These are phyloP conservation scores for Callosobruchus maculatus DNA, from an alignment of 2,888 invertebrate genomes.

Conservation along the genomic window DNA sequence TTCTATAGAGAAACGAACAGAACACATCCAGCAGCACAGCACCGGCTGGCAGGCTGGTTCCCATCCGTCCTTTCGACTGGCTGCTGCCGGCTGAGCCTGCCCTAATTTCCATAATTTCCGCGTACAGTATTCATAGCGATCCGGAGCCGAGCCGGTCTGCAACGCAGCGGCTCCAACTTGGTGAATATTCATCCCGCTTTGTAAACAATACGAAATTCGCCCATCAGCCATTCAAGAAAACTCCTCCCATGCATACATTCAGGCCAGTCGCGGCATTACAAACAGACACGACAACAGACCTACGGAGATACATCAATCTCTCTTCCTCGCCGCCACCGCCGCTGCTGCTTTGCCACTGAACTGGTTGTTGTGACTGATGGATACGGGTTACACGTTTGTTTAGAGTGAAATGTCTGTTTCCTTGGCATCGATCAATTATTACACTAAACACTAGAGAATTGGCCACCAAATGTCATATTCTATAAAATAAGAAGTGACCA, in stretches of 20 bases:
- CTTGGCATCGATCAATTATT: too few species aligned
- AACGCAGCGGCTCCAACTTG: neutral
- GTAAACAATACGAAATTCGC: neutral
- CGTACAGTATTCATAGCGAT: neutral
- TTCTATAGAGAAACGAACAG: neutral
- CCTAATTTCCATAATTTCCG: neutral
- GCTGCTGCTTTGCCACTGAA: neutral
- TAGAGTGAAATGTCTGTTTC: neutral
- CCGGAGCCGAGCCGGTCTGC: neutral
- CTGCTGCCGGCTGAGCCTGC: neutral
- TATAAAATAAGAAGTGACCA: too few species aligned
- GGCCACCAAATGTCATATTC: too few species aligned
- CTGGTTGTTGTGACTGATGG: neutral
- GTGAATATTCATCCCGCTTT: neutral
- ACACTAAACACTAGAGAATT: too few species aligned
- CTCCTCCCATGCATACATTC: neutral
- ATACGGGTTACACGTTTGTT: neutral
- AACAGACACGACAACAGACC: neutral
- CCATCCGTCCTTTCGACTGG: neutral
- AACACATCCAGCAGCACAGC: too few species aligned
- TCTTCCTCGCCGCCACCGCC: neutral
- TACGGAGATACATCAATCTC: neutral
- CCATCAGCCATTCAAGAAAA: neutral
- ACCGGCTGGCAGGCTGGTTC: neutral
- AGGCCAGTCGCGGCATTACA: neutral